Evolutionary conservation across 1,140 invertebrate species (phyloP).

Genomic region (Lepidotrigona ventralis): DNA sequence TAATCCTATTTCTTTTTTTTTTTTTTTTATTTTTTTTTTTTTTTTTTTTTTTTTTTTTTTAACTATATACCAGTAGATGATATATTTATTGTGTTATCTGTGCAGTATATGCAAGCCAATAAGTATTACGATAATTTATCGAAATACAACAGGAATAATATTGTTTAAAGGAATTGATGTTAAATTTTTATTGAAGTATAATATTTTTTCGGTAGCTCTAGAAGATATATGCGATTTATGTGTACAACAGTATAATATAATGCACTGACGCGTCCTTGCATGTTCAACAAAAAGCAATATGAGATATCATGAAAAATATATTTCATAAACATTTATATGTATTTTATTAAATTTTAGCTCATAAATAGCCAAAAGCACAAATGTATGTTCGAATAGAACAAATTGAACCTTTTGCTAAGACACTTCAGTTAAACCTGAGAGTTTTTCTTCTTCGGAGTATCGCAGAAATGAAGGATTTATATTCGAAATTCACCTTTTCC

Average conservation of each 20-base stretch:
- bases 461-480: background rate
- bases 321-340: background rate
- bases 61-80: background rate
- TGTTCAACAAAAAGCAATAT: background rate
- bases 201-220: background rate
- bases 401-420: background rate
- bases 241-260: background rate
- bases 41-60: background rate
- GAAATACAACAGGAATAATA: background rate
- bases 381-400: background rate
- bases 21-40: too few relatives aligned
- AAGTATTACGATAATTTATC: background rate
- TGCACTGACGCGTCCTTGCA: slow-evolving; percentile 4
- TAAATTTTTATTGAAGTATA: background rate
- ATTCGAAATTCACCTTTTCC: background rate
- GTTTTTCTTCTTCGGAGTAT: slow-evolving; percentile 16
- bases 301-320: background rate
- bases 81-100: background rate
- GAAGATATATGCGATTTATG: background rate
- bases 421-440: slow-evolving; percentile 37
- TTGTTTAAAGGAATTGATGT: background rate
- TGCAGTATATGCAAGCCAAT: background rate
- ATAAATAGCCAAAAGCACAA: background rate
- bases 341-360: slow-evolving; percentile 8
- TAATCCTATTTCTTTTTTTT: too few relatives aligned